Base-by-base conservation (phyloP, 2,888 invertebrate species). In the Pinctada fucata region DNA sequence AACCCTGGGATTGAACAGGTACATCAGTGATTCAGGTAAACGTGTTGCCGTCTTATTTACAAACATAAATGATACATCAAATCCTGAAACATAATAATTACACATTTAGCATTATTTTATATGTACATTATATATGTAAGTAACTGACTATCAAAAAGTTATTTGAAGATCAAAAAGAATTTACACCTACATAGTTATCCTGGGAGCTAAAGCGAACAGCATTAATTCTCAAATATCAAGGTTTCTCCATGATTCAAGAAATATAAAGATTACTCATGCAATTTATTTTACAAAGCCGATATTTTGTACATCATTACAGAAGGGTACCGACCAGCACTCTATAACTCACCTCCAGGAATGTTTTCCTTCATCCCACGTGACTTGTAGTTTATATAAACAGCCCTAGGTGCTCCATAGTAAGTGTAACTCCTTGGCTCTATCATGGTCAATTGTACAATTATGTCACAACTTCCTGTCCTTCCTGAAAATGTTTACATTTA, bases 31-130 rank as follows among this genome's bases (percentile, higher is more conserved):
- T 80, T 91, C 91, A 6, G 90, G 88, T 5, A 91, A 80, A 13
- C 91, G 86, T 6, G 91, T 91, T 4, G 88, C 81, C 0, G 87
- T 86, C 75, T 91, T 91, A 71, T 87, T 83, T 75, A 88, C 88
- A 88, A 87, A 88, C 77, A 85, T 85, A 4, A 91, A 71, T n/a
- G 80, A 84, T 16, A 89, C 84, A 58, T 88, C 84, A 64, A 90
- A 78, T 45, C 87, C 91, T 90, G 82, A 70, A 63, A n/a, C n/a
- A 65, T 49, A 72, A 16, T 63, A 69, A 65, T n/a, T 47, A 71
- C 1, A 13, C 6, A 5, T n/a, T 8, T 51, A 72, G 5, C 63
- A 5, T 31, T 1, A 31, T 31, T 31, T 31, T 31, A 31, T 31
- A 31, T 31, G 31, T 31, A 31, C 31, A 31, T 31, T 31, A 31